Evolutionary conservation across 1,140 invertebrate genomes (phyloP), one percentile per base, ranked within the genome.

Genomic region (Anastatus disparis): DNA sequence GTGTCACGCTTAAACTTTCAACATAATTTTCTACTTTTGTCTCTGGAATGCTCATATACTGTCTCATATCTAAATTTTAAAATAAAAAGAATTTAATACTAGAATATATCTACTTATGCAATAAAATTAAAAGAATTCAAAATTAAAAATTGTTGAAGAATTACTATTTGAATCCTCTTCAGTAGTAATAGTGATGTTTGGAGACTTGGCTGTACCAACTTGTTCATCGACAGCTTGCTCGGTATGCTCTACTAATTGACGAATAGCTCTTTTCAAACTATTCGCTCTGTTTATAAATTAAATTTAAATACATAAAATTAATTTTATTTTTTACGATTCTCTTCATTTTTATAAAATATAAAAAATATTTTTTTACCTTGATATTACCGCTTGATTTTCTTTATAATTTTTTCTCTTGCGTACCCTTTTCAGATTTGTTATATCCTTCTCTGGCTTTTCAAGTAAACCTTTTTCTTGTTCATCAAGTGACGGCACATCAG

Each of bases 251-350:
- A 95, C 91, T 24, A 96, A 89, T 83, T 91, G 92, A 74, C 93
- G 88, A 31, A 97, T 90, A 53, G 95, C 95, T 76, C 93, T 91
- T 78, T 97, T 96, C 69, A 97, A 89, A 85, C 95, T 97, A 80
- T 97, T 89, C 2, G 91, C 91, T 58, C 92, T 83, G 56, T 48
- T n/a, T n/a, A n/a, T n/a, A n/a, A n/a, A n/a, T n/a, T n/a, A n/a
- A n/a, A n/a, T n/a, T n/a, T n/a, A n/a, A n/a, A n/a, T n/a, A n/a
- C n/a, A n/a, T n/a, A n/a, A n/a, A n/a, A n/a, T n/a, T n/a, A n/a
- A n/a, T n/a, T n/a, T n/a, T n/a, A n/a, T n/a, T n/a, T n/a, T n/a
- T n/a, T n/a, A n/a, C n/a, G n/a, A n/a, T n/a, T n/a, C n/a, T n/a
- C n/a, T n/a, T n/a, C n/a, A n/a, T n/a, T n/a, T n/a, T n/a, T n/a